phyloP scores from a whole-genome alignment of 2,797 vertebrate species.

The Cyclopterus lumpus region DNA sequence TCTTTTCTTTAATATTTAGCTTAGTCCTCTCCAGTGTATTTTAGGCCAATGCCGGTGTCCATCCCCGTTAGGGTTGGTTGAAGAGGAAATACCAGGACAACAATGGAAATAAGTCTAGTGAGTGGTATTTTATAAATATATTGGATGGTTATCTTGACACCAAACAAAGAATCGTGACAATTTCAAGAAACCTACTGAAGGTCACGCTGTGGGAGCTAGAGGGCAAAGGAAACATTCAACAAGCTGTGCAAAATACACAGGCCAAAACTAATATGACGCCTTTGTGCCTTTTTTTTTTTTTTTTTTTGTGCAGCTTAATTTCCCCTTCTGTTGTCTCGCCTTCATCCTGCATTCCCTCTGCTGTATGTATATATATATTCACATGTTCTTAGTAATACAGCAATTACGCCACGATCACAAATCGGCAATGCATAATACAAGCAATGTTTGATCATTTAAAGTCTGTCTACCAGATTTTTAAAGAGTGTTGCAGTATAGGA shows the following conservation, averaged over 20 bases:
- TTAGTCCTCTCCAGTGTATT: neutral
- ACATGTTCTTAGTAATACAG: neutral
- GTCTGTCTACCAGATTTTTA: neutral
- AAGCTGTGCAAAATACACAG: neutral
- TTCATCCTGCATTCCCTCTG: neutral
- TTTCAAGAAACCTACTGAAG: neutral
- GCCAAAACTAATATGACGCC: neutral
- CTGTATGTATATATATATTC: neutral
- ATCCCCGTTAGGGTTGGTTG: neutral
- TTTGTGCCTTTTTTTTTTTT: conserved; percentile 20
- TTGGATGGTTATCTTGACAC: neutral
- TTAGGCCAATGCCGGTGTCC: neutral
- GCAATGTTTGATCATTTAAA: neutral
- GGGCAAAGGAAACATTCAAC: neutral
- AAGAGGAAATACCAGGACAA: neutral
- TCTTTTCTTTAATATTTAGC: neutral
- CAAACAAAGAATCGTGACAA: neutral
- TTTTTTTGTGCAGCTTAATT: conserved; percentile 1
- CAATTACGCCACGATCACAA: too few relatives aligned
- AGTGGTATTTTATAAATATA: neutral
- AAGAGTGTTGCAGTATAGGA: neutral
- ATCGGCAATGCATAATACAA: neutral
- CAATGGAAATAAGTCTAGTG: neutral
- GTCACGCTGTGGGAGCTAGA: neutral
- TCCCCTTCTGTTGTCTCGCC: neutral